Evolutionary conservation across 2,113 vertebrate species (phyloP), one percentile per base, ranked within the genome.

Genomic region (Aegotheles bennettii): DNA sequence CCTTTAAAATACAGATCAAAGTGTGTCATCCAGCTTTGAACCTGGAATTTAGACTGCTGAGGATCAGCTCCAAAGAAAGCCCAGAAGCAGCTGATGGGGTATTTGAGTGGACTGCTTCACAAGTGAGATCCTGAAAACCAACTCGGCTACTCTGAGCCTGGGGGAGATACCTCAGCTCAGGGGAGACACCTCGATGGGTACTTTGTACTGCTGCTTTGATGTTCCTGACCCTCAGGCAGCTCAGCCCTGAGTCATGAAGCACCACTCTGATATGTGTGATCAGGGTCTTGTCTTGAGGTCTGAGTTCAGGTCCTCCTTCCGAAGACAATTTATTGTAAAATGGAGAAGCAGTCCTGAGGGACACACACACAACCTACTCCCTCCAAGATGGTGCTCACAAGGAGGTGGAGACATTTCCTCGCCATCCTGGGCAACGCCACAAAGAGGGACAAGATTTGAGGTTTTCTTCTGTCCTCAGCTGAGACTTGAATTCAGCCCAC

Each of bases 101-200:
- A 43, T 73, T 80, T 1, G 3, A 88, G 48, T 14, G 24, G 54
- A 13, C 9, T 24, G 42, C 23, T 80, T 57, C 64, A 61, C 29
- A 42, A 21, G 11, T 33, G 36, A 28, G 12, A 69, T 35, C n/a
- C 67, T 53, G 56, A 70, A 53, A 26, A 19, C 2, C 50, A 28
- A 26, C 15, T 87, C 3, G 4, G 36, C 24, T 3, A 2, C 42
- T 75, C 28, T 70, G 56, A 84, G 74, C 11, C 7, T 0, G 1
- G 13, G 6, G 20, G 23, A 35, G 48, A 38, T 29, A 21, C 17
- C 9, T n/a, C 1, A 2, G 8, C 35, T 36, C 1, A 0, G 8
- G 24, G 47, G 14, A 76, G 11, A 14, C 12, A 29, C 26, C 31
- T 47, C 1, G 0, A 9, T 4, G 2, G 20, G 7, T 61, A n/a